Conservation (phyloP, 2,888 invertebrate species). For the Adelognathus sp. region DNA sequence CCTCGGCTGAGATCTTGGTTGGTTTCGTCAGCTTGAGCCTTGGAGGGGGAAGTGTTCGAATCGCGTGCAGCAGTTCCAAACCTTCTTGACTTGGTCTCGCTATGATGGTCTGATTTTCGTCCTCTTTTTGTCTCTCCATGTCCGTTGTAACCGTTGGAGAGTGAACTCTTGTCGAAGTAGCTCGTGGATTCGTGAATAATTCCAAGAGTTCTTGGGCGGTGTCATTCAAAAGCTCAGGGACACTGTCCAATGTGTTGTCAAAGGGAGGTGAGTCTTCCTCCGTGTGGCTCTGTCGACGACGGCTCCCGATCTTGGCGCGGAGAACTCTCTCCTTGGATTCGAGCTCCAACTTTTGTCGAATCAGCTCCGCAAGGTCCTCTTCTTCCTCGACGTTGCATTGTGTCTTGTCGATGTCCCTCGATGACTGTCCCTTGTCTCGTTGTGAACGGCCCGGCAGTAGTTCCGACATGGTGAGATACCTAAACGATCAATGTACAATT, state of each 20-base stretch:
- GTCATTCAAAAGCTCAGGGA: neutral
- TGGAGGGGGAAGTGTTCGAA: conserved; percentile 15
- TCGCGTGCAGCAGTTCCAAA: neutral
- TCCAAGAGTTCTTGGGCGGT: neutral
- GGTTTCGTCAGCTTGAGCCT: conserved; percentile 10
- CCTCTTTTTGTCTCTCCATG: no score
- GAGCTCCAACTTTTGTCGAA: neutral
- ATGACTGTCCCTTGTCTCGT: neutral
- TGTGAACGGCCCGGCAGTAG: neutral
- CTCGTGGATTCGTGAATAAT: no score
- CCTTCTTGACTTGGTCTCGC: neutral
- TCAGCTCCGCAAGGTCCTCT: neutral
- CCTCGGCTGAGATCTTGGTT: neutral
- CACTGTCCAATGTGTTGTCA: neutral
- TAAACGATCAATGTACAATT: neutral
- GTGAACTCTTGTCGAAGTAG: neutral
- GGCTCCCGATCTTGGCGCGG: neutral
- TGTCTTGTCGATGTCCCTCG: neutral
- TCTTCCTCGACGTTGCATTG: neutral
- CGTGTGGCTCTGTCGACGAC: neutral
- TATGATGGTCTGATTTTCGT: neutral
- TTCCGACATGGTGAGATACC: neutral
- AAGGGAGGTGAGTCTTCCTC: neutral
- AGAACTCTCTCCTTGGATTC: neutral
- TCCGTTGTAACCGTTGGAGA: neutral